Evolutionary conservation across 2,797 vertebrate species (phyloP).

Genomic region (Cyclura pinguis): DNA sequence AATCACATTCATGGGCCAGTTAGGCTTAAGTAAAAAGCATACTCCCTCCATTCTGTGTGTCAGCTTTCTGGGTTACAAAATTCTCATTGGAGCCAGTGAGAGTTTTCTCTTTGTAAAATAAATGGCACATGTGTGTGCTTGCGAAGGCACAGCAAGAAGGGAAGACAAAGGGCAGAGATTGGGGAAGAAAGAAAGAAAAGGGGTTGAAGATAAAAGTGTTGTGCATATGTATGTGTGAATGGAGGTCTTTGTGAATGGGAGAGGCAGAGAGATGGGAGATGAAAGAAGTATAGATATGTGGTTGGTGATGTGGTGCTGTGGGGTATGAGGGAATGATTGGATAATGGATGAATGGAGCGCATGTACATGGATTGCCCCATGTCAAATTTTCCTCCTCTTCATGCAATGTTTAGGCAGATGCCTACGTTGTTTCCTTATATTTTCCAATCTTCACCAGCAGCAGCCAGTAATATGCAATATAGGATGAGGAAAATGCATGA

Average conservation of each 20-base stretch:
- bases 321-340: not conserved
- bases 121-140: too few species aligned
- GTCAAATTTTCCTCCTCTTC: not conserved
- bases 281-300: too few species aligned
- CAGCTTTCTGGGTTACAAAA: too few species aligned
- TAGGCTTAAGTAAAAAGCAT: not conserved
- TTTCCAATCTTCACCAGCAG: not conserved
- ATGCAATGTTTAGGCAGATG: not conserved
- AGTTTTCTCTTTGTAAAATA: not conserved
- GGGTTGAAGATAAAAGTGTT: not conserved
- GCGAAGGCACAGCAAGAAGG: not conserved
- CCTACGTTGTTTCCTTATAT: not conserved
- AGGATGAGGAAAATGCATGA: not conserved
- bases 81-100: not conserved
- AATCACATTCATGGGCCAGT: not conserved
- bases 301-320: too few species aligned
- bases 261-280: too few species aligned
- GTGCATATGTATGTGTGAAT: rapidly evolving
- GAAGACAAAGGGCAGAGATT: not conserved
- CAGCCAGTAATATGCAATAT: not conserved
- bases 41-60: too few species aligned
- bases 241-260: not conserved
- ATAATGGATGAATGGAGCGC: not conserved
- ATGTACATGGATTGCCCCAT: not conserved
- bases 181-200: not conserved